Percentiles rank a stretch among this genome's conserved stretches.
phyloP scores from a whole-genome alignment of 2,888 invertebrate species.

The Acrobeloides nanus region DNA sequence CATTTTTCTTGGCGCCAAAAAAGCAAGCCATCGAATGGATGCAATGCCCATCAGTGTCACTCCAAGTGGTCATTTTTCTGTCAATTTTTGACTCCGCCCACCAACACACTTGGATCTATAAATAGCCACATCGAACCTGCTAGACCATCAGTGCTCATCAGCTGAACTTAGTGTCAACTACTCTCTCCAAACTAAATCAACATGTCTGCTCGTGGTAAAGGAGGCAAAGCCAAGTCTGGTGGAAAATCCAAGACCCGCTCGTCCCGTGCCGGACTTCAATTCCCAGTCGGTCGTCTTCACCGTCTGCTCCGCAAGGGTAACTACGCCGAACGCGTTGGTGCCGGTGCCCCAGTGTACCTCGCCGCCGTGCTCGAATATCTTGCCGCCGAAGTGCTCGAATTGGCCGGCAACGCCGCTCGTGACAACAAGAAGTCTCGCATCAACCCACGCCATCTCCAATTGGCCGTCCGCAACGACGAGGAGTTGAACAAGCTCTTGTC shows the following conservation, averaged over 20 bases:
- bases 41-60: too few relatives aligned
- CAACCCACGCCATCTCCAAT: conserved; percentile 54
- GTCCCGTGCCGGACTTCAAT: conserved; percentile 49
- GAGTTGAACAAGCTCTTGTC: conserved; percentile 47
- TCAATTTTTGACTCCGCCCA: too few relatives aligned
- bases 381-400: conserved; percentile 52
- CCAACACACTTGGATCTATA: too few relatives aligned
- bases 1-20: too few relatives aligned
- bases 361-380: conserved; percentile 48
- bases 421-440: conserved; percentile 59
- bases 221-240: conserved; percentile 57
- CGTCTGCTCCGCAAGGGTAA: conserved; percentile 47
- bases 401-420: conserved; percentile 58
- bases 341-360: conserved; percentile 47
- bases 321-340: conserved; percentile 47
- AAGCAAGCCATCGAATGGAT: too few relatives aligned
- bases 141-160: too few relatives aligned
- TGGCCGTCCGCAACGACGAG: conserved; percentile 50
- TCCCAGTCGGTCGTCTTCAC: conserved; percentile 51
- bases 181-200: too few relatives aligned
- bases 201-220: conserved; percentile 76
- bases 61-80: too few relatives aligned
- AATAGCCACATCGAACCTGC: too few relatives aligned
- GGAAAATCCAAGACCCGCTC: conserved; percentile 40
- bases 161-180: too few relatives aligned